Evolutionary conservation across 2,888 invertebrate genomes (phyloP).

Genomic region (Luffia ferchaultella): DNA sequence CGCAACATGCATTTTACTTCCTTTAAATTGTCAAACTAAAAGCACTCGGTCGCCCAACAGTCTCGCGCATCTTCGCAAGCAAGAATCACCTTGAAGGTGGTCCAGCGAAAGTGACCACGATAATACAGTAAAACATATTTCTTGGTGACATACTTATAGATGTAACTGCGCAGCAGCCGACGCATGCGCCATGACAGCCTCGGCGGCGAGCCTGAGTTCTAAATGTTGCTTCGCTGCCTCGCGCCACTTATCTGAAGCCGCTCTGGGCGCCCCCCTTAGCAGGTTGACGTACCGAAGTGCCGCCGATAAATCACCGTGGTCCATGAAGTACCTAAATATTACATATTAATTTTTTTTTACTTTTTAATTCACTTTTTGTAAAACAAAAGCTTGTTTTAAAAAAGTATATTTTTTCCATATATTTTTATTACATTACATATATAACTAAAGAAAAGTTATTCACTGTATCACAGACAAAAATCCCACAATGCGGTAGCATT

Average conservation of each 20-base stretch:
- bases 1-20: too few species aligned
- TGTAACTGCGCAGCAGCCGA: conserved; percentile 71
- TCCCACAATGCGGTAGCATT: too few species aligned
- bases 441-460: too few species aligned
- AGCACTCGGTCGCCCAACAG: too few species aligned
- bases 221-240: conserved; percentile 82
- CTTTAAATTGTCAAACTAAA: too few species aligned
- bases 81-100: too few species aligned
- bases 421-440: not conserved
- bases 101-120: too few species aligned
- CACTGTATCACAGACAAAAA: too few species aligned
- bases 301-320: conserved; percentile 84
- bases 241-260: conserved; percentile 87
- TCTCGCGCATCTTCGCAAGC: too few species aligned
- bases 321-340: conserved; percentile 79
- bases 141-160: too few species aligned
- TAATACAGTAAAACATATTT: too few species aligned
- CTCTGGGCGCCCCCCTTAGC: conserved; percentile 86
- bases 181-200: conserved; percentile 90
- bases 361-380: not conserved
- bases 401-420: not conserved
- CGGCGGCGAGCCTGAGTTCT: conserved; percentile 91
- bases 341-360: not conserved
- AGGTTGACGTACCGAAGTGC: conserved; percentile 92
- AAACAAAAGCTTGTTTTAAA: not conserved